Base-by-base conservation (phyloP, 2,888 invertebrate species). In the Bombylius major region DNA sequence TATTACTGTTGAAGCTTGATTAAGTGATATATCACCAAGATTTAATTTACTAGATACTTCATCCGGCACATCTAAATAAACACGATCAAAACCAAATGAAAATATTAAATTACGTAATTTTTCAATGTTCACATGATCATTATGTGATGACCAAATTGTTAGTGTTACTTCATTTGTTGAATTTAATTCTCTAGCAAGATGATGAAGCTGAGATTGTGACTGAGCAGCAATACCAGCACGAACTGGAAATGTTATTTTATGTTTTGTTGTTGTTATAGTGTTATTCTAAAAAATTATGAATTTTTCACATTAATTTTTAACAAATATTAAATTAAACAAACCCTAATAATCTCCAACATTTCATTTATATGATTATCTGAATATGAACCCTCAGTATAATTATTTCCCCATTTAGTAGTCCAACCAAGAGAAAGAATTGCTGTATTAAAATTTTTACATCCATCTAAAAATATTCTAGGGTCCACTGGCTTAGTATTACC, bases 371-470 rank as follows among this genome's bases (percentile, higher is more conserved):
- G 79, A 0, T 77, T 73, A 4, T 76, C 66, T 5, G 78, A 81
- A 70, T 89, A 89, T 36, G 75, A 76, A 3, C 80, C 83, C 49
- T 78, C 68, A 4, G 64, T 78, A 57, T 73, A 72, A 59, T 76
- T 71, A 1, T 72, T 73, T 5, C 79, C 78, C 68, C 79, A 84
- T 59, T 76, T 78, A 3, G 91, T 91, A 31, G 89, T 91, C 93
- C 93, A 93, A 0, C 90, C 93, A 7, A 90, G 75, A 9, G 92
- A 93, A 4, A 93, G 75, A 0, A 83, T 82, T 0, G 83, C 79
- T 23, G 81, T 75, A 0, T 82, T 78, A 60, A 87, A 83, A 47
- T 76, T 71, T 51, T 78, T 73, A 1, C 78, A 80, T 5, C 79
- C 76, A 1, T 69, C 65, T 34, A 93, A 72, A 72, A 94, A 94